phyloP scores from a whole-genome alignment of 2,888 invertebrate genomes.

The Pseudolycoriella hygida region DNA sequence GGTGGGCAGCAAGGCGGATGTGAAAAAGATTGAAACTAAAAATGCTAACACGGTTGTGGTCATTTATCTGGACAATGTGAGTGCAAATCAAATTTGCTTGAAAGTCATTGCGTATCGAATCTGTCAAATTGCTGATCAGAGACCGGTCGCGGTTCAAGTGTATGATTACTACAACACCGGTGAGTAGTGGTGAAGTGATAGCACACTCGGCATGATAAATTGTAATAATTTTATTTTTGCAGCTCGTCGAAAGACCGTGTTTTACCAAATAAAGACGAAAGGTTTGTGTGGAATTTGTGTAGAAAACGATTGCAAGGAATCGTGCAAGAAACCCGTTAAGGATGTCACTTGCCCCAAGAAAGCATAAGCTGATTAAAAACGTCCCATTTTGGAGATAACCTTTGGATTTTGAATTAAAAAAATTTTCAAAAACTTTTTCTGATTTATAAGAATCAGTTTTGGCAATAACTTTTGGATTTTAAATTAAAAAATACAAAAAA shows the following conservation, averaged over 20 bases:
- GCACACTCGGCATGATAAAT: no score
- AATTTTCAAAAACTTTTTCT: no score
- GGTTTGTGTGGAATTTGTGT: constrained; percentile 75
- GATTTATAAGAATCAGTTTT: no score
- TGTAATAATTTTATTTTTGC: constrained; percentile 6
- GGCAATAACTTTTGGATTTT: no score
- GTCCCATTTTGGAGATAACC: no score
- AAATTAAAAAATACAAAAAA: no score
- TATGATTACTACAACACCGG: constrained; percentile 86
- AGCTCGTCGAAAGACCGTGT: constrained; percentile 60
- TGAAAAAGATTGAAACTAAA: constrained; percentile 44
- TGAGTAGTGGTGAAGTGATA: constrained; percentile 31
- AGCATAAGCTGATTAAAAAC: no score
- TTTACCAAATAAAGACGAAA: constrained; percentile 47
- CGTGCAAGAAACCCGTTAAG: no score
- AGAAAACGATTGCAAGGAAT: constrained; percentile 33
- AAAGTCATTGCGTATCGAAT: constrained; percentile 69
- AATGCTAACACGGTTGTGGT: constrained; percentile 43
- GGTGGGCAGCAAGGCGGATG: constrained; percentile 29
- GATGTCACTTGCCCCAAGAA: no score
- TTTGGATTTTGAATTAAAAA: no score
- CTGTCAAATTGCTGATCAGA: constrained; percentile 69
- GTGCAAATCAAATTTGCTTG: constrained; percentile 50
- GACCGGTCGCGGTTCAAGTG: constrained; percentile 67
- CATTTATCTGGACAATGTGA: constrained; percentile 54